phyloP scores from a whole-genome alignment of 2,113 vertebrate genomes.

The Coturnix japonica region DNA sequence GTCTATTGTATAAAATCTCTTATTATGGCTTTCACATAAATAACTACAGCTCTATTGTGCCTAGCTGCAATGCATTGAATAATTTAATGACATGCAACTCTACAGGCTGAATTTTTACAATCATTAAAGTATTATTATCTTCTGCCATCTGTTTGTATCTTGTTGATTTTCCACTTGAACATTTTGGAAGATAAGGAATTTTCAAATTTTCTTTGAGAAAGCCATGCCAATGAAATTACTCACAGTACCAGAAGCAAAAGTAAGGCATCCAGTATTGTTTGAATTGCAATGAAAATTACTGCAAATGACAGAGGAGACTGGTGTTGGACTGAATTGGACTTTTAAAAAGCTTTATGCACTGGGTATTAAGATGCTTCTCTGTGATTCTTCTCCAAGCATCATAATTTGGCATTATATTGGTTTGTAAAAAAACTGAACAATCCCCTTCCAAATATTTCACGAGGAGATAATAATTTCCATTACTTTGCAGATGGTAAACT shows the following conservation, averaged over 20 bases:
- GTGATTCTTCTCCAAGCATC: neutral
- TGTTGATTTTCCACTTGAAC: conserved; percentile 35
- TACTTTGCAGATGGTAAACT: neutral
- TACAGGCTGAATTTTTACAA: neutral
- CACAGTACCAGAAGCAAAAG: neutral
- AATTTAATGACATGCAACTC: conserved; percentile 17
- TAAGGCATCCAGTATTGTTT: neutral
- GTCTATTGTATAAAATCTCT: neutral
- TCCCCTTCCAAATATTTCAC: neutral
- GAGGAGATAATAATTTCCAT: conserved; percentile 1
- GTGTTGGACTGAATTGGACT: neutral
- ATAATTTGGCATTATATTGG: neutral
- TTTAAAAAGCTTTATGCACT: neutral
- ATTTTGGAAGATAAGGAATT: conserved; percentile 27
- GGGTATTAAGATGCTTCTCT: neutral
- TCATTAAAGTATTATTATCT: conserved; percentile 49
- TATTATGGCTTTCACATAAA: neutral
- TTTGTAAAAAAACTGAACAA: neutral
- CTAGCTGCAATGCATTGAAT: neutral
- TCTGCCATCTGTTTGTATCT: conserved; percentile 10
- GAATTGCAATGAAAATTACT: neutral
- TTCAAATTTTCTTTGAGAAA: conserved; percentile 10
- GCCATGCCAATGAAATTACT: neutral
- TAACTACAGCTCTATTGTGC: neutral
- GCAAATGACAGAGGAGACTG: neutral